phyloP scores from a whole-genome alignment of 2,113 vertebrate genomes.

The Phoxinus phoxinus region DNA sequence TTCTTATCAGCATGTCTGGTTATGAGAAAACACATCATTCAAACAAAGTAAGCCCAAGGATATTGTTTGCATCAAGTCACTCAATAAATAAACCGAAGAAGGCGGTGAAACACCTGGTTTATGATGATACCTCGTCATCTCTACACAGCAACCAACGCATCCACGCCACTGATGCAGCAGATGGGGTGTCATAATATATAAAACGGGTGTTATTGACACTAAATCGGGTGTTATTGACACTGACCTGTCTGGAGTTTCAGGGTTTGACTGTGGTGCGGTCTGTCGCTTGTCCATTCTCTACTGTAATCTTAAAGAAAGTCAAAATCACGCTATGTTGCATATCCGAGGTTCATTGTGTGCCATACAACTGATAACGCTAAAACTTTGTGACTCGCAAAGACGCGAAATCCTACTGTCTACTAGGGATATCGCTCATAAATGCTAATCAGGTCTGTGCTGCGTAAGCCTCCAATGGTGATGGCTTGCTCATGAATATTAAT shows the following conservation, averaged over 20 bases:
- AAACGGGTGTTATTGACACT: slow-evolving; percentile 66
- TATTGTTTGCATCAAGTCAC: background rate
- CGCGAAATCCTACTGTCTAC: background rate
- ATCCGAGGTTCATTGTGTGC: background rate
- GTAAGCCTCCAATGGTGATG: background rate
- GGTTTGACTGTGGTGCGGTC: slow-evolving; percentile 51
- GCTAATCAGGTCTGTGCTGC: background rate
- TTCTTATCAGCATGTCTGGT: background rate
- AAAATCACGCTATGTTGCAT: background rate
- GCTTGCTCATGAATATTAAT: background rate
- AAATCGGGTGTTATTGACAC: slow-evolving; percentile 63
- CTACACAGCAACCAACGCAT: background rate
- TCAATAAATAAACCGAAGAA: background rate
- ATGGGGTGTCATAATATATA: background rate
- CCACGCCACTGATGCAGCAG: background rate
- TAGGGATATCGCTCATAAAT: background rate
- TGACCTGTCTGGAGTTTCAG: slow-evolving; percentile 65
- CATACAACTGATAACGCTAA: background rate
- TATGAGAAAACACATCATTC: background rate
- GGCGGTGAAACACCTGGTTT: background rate
- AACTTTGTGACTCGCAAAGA: background rate
- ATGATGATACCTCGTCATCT: background rate
- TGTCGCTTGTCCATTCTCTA: slow-evolving; percentile 36
- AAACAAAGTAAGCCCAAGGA: background rate
- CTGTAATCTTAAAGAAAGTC: background rate